Conservation (phyloP, 2,113 vertebrate genomes). For the Corvus cornix region DNA sequence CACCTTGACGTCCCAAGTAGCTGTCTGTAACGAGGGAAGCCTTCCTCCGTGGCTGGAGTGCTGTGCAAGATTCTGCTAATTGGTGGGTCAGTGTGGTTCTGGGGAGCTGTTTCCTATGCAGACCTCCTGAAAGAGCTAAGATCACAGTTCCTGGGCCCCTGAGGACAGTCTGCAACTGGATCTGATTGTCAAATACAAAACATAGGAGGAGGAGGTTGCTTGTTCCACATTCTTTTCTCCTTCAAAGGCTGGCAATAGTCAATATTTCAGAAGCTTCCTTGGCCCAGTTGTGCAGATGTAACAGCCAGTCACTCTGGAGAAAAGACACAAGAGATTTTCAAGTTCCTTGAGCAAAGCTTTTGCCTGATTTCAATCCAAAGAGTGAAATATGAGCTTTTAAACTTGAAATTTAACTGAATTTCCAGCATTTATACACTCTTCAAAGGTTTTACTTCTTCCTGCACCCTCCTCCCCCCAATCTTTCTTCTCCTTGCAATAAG, state of each 20-base stretch:
- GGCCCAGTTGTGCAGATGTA: neutral
- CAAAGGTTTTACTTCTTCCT: neutral
- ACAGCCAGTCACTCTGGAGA: neutral
- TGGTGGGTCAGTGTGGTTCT: neutral
- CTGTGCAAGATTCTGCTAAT: neutral
- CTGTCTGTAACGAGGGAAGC: neutral
- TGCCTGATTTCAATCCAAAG: neutral
- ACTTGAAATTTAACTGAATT: neutral
- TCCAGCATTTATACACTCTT: neutral
- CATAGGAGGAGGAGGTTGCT: neutral
- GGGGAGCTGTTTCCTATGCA: neutral
- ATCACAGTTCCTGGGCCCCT: neutral
- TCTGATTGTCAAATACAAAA: neutral
- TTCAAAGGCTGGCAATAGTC: neutral
- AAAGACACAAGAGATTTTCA: neutral
- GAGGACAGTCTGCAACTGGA: neutral
- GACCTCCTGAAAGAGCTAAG: neutral
- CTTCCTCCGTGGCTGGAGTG: neutral
- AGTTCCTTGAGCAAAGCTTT: neutral
- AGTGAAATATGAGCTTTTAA: neutral
- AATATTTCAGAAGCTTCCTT: neutral
- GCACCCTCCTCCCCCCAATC: rapidly evolving
- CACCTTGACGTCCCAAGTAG: neutral
- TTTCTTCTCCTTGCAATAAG: neutral
- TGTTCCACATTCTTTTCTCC: neutral